phyloP scores from a whole-genome alignment of 1,140 invertebrate species.

The Thaumatotibia leucotreta region DNA sequence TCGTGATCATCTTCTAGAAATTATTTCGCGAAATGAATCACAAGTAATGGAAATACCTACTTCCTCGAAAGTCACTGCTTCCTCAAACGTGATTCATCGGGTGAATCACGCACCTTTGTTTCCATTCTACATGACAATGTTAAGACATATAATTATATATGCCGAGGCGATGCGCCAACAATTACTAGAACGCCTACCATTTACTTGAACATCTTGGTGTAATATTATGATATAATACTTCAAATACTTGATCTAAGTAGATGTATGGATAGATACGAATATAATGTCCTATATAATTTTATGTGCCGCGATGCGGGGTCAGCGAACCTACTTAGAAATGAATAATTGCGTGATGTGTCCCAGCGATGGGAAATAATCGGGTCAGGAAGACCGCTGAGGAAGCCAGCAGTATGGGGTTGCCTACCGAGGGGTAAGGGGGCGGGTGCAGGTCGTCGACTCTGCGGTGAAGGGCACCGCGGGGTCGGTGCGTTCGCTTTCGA shows the following conservation, averaged over 20 bases:
- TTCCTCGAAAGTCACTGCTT: not conserved
- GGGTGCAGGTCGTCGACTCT: slow-evolving; percentile 61
- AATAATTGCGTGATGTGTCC: not conserved
- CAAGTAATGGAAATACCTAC: not conserved
- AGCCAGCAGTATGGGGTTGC: slow-evolving; percentile 39
- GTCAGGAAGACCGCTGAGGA: slow-evolving; percentile 54
- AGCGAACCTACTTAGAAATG: too few relatives aligned
- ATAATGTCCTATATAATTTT: too few relatives aligned
- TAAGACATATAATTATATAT: too few relatives aligned
- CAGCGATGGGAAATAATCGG: slow-evolving; percentile 42
- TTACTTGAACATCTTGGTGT: not conserved
- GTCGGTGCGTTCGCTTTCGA: slow-evolving; percentile 70
- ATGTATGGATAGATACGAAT: too few relatives aligned
- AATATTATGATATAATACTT: too few relatives aligned
- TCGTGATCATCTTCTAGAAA: not conserved
- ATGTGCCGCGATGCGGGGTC: too few relatives aligned
- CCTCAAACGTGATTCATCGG: not conserved
- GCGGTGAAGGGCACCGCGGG: slow-evolving; percentile 65
- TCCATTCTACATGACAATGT: not conserved
- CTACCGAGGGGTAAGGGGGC: slow-evolving; percentile 19
- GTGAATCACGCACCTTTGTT: slow-evolving; percentile 4
- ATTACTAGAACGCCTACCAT: not conserved
- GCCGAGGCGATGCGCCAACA: not conserved
- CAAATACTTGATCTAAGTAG: too few relatives aligned
- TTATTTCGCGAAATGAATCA: not conserved